These are phyloP conservation scores for Ryuthela nishihirai DNA, from an alignment of 2,888 invertebrate genomes.

Conservation along the genomic window DNA sequence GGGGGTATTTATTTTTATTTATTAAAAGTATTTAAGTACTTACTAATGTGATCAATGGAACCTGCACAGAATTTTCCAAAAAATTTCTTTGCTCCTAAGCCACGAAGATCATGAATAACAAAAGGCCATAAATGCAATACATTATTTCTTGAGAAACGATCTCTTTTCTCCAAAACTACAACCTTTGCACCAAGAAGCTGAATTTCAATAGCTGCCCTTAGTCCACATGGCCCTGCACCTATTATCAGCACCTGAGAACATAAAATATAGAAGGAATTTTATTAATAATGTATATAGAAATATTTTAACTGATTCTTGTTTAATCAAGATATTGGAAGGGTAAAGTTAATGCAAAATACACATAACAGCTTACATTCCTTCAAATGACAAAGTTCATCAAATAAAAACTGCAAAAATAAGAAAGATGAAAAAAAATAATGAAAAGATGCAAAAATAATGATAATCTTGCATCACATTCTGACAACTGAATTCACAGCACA, in stretches of 20 bases:
- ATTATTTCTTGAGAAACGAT: slow-evolving; percentile 91
- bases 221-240: slow-evolving; percentile 92
- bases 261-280: too few species aligned
- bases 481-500: too few species aligned
- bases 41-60: slow-evolving; percentile 94
- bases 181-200: slow-evolving; percentile 89
- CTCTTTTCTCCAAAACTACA: slow-evolving; percentile 85
- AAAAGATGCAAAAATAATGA: too few species aligned
- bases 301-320: too few species aligned
- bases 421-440: neutral
- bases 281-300: too few species aligned
- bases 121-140: slow-evolving; percentile 98
- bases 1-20: too few species aligned
- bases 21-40: slow-evolving; percentile 46
- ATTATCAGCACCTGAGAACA: slow-evolving; percentile 68
- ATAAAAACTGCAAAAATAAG: neutral
- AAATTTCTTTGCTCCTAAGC: slow-evolving; percentile 95
- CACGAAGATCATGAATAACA: slow-evolving; percentile 90
- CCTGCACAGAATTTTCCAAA: slow-evolving; percentile 97
- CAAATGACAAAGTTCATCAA: neutral
- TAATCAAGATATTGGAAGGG: too few species aligned
- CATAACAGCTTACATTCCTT: neutral
- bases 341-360: too few species aligned
- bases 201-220: slow-evolving; percentile 92
- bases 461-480: too few species aligned